These are phyloP conservation scores for Watsonalla binaria DNA, from an alignment of 2,888 invertebrate species.

Conservation along the genomic window DNA sequence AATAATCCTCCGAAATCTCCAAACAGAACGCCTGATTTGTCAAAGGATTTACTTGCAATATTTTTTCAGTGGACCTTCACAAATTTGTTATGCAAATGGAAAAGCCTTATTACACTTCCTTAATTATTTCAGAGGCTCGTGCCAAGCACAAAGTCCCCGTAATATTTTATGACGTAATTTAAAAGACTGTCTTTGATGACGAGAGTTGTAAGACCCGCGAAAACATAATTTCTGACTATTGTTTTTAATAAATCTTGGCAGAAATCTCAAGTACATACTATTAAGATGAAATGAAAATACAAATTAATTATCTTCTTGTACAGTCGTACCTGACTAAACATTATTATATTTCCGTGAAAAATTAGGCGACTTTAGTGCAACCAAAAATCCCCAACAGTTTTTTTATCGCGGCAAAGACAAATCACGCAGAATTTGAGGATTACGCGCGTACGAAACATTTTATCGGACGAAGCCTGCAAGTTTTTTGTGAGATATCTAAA, in stretches of 20 bases:
- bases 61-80: constrained; percentile 46
- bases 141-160: constrained; percentile 50
- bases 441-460: constrained; percentile 66
- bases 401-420: constrained; percentile 59
- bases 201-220: constrained; percentile 41
- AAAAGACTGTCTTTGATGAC: constrained; percentile 53
- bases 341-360: constrained; percentile 22
- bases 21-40: constrained; percentile 40
- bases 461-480: constrained; percentile 53
- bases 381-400: constrained; percentile 27
- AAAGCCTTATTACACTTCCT: constrained; percentile 67
- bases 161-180: constrained; percentile 67
- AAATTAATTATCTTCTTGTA: not conserved
- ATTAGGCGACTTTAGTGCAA: constrained; percentile 35
- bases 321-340: not conserved
- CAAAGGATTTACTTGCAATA: constrained; percentile 55
- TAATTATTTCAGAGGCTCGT: constrained; percentile 66
- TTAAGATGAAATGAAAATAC: not conserved
- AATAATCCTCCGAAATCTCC: constrained; percentile 25
- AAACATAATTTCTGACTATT: constrained; percentile 34
- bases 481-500: constrained; percentile 61
- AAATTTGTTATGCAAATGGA: constrained; percentile 68
- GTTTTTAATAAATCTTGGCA: constrained; percentile 21
- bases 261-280: not conserved
- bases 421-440: constrained; percentile 62